Base-by-base conservation (phyloP, 1,140 invertebrate species). In the Hylaeus volcanicus region DNA sequence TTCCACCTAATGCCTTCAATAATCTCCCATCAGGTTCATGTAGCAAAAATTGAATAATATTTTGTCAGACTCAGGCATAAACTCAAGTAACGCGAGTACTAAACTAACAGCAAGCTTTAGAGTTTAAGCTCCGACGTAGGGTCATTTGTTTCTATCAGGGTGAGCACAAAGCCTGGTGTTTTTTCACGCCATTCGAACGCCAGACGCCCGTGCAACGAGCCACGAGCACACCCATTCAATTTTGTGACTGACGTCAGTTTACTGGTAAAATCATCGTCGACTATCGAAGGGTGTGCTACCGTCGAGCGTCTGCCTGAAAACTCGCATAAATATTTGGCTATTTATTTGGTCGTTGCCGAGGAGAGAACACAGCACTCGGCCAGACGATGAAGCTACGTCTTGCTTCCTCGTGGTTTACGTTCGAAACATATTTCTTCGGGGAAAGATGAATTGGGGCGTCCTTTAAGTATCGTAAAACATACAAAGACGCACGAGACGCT, bases 281-380 rank as follows among this genome's bases (percentile, higher is more conserved):
- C 55, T 64, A 76, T 74, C 82, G 76, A 80, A 80, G 39, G 43
- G 66, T 48, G 26, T 58, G 71, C 51, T 48, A 26, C 63, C 63
- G 8, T 43, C 58, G 48, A 12, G 39, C 48, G 8, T 72, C 75
- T 73, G 63, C 45, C 39, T 39, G 79, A 64, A 81, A 80, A 80
- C 74, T 73, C 83, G 51, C 85, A 82, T 88, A 88, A 86, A 86
- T 85, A 85, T 43, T 71, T 55, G 48, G n/a, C 45, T 81, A 74
- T 85, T 85, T 85, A 72, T 85, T 85, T 84, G 82, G 60, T 39
- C 55, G 66, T 37, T 56, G 82, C 37, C 76, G 75, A 84, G 68
- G 72, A 85, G 61, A 60, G 72, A 85, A 80, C 79, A 6, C 76
- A 76, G 77, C 66, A 45, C 65, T 55, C 14, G 69, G 11, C 26